phyloP scores from a whole-genome alignment of 2,888 invertebrate species.

The Lissonota sp. region DNA sequence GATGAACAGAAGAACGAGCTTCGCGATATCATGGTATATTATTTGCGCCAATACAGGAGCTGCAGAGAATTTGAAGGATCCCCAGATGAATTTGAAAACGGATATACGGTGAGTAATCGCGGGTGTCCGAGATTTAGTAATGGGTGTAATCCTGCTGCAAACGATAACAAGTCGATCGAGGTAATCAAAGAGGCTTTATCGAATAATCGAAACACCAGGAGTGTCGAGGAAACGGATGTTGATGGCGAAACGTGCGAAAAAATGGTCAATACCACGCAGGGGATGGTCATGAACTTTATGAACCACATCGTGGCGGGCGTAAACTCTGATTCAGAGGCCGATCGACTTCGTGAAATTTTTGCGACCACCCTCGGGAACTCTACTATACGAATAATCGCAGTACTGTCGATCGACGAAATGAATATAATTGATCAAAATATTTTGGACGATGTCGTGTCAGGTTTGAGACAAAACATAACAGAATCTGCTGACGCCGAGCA shows the following conservation, averaged over 20 bases:
- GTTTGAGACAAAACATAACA: background rate
- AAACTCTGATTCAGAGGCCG: background rate
- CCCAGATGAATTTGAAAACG: too few species aligned
- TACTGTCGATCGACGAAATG: background rate
- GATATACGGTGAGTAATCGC: too few species aligned
- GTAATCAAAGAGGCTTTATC: background rate
- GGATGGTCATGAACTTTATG: background rate
- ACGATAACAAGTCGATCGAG: background rate
- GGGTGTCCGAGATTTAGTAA: too few species aligned
- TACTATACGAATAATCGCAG: background rate
- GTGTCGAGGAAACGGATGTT: background rate
- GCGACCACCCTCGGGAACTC: background rate
- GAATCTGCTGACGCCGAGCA: background rate
- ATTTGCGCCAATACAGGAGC: too few species aligned
- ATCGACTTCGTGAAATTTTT: slow-evolving; percentile 15
- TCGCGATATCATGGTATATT: slow-evolving; percentile 1
- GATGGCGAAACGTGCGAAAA: background rate
- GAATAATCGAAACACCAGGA: slow-evolving; percentile 19
- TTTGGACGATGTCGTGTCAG: background rate
- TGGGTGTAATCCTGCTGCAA: too few species aligned
- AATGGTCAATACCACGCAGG: background rate
- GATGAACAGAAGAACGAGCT: slow-evolving; percentile 13
- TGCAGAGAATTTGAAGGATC: too few species aligned
- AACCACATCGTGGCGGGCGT: slow-evolving; percentile 1
- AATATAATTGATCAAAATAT: slow-evolving; percentile 7